Percentiles rank a stretch among this genome's conserved stretches.
phyloP scores from a whole-genome alignment of 2,888 invertebrate species.

The Caradrina kadenii region DNA sequence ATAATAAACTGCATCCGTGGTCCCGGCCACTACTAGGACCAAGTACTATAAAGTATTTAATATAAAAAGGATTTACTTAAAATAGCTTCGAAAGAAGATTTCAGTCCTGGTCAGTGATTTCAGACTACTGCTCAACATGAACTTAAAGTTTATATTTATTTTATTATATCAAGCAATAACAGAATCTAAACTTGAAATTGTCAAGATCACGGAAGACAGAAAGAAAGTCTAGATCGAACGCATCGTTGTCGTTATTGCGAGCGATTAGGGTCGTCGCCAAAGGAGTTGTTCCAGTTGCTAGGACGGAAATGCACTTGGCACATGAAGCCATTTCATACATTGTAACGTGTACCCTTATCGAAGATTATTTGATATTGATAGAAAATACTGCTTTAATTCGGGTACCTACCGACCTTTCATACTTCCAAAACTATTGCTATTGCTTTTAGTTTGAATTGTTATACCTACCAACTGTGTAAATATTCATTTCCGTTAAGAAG shows the following conservation, averaged over 20 bases:
- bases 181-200: not conserved
- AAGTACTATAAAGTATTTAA: no score
- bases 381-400: not conserved
- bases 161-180: not conserved
- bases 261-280: conserved; percentile 27
- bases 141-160: not conserved
- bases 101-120: no score
- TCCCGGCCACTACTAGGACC: no score
- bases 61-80: no score
- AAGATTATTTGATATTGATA: not conserved
- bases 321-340: conserved; percentile 3
- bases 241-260: conserved; percentile 9
- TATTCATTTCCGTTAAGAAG: conserved; percentile 23
- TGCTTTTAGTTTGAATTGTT: conserved; percentile 1
- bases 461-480: not conserved
- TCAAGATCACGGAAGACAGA: not conserved
- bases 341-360: conserved; percentile 14
- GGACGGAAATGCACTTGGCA: conserved; percentile 45
- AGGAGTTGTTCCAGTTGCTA: conserved; percentile 40
- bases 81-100: no score
- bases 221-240: not conserved
- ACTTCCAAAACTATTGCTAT: not conserved
- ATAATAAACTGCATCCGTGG: no score
- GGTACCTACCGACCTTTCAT: no score
- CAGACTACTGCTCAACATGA: no score